phyloP scores from a whole-genome alignment of 1,140 invertebrate species.

The Aphaenogaster floridana region DNA sequence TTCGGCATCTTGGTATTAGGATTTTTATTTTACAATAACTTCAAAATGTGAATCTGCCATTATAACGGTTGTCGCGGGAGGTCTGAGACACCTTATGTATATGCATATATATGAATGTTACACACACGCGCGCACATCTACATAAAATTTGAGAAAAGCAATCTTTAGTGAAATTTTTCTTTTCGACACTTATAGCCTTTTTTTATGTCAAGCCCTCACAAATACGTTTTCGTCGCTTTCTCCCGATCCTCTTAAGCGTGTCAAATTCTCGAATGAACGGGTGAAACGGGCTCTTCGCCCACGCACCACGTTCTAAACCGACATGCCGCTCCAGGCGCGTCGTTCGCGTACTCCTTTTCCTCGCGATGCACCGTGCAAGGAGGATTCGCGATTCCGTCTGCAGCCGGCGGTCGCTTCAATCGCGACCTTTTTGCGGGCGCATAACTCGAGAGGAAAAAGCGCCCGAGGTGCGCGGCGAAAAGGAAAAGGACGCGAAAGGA shows the following conservation, averaged over 20 bases:
- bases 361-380: neutral
- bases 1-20: no score
- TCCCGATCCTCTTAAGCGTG: conserved; percentile 29
- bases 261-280: conserved; percentile 27
- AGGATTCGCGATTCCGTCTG: neutral
- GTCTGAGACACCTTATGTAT: neutral
- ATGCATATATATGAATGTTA: neutral
- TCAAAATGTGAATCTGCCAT: no score
- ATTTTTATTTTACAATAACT: no score
- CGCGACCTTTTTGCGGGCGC: conserved; percentile 38
- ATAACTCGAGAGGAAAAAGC: conserved; percentile 47
- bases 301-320: conserved; percentile 51
- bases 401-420: conserved; percentile 1
- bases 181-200: neutral
- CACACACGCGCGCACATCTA: no score
- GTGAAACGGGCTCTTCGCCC: conserved; percentile 59
- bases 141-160: neutral
- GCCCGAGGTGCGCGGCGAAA: conserved; percentile 5
- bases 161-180: conserved; percentile 14
- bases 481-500: conserved; percentile 14
- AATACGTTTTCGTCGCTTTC: conserved; percentile 53
- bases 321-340: neutral
- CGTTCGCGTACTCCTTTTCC: neutral
- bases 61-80: no score
- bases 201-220: neutral